A percentile compares a stretch with the other conserved stretches of the same genome.
These are phyloP conservation scores for Heliconius cydno DNA, from an alignment of 2,888 invertebrate species.

Conservation along the genomic window DNA sequence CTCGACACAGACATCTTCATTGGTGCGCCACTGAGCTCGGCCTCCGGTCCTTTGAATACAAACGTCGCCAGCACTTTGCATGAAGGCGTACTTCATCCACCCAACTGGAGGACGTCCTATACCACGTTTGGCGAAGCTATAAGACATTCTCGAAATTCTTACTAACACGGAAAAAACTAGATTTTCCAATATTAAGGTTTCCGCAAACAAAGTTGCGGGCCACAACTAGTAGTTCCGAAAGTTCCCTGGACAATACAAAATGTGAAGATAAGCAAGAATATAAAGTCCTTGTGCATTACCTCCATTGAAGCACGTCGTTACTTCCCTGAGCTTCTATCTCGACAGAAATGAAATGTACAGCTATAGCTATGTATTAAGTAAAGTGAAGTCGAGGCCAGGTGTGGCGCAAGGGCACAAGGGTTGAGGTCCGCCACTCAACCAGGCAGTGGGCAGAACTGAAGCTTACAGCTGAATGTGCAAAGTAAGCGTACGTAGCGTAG, in stretches of 20 bases:
- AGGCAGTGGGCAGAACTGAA: background rate
- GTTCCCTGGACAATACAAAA: background rate
- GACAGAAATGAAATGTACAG: background rate
- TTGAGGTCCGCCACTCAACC: background rate
- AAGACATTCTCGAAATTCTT: too few relatives aligned
- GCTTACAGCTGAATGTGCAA: background rate
- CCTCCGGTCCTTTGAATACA: too few relatives aligned
- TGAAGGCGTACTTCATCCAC: too few relatives aligned
- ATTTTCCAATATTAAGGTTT: too few relatives aligned
- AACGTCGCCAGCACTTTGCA: too few relatives aligned
- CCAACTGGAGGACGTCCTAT: too few relatives aligned
- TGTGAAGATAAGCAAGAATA: background rate
- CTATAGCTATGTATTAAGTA: background rate
- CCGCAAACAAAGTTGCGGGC: background rate
- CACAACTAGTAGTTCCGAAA: background rate
- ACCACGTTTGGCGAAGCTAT: too few relatives aligned
- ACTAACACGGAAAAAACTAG: too few relatives aligned
- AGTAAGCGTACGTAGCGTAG: background rate
- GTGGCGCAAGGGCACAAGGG: background rate
- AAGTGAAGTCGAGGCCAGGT: background rate
- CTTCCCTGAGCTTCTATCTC: background rate
- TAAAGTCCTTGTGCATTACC: background rate
- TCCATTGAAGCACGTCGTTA: too few relatives aligned
- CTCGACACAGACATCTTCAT: too few relatives aligned
- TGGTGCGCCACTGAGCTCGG: too few relatives aligned